Evolutionary conservation across 2,113 vertebrate species (phyloP), one percentile per base, ranked within the genome.

Genomic region (Accipiter cooperii): DNA sequence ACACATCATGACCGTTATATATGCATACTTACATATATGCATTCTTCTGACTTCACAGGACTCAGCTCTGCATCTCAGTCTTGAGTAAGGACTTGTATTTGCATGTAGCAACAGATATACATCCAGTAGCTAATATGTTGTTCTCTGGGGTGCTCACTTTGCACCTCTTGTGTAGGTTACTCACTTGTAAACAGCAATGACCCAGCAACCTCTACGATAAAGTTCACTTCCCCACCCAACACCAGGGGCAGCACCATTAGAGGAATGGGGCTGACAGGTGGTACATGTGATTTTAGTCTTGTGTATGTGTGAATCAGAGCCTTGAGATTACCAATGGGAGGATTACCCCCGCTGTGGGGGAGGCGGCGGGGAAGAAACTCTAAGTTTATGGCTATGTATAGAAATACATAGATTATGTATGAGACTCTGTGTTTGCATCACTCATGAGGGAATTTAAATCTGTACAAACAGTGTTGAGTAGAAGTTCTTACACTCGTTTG

Each of bases 331-430:
- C 13, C 13, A 54, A 0, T 5, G 8, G 55, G 65, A 58, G 36
- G 31, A 20, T 47, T 47, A 47, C 20, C 47, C 47, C 13, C 2
- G 54, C 3, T 57, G 34, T 83, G 1, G 0, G 1, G 7, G 4
- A 49, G 47, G 47, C 6, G 2, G 47, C 6, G 3, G 10, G 9
- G 7, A 49, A 73, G 17, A 9, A 73, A 55, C 18, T 71, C 36
- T 44, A 54, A 49, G 15, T 42, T 55, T 51, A 57, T 69, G 34
- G 17, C 13, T 70, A 13, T 26, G 22, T 75, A 47, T 61, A 82
- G 12, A 85, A 57, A 34, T 61, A 74, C 10, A 8, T 21, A 34
- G 29, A 58, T 66, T 78, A 25, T 21, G 4, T 66, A 3, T 17
- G 2, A 74, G 31, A 63, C 13, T 49, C 46, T 20, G 5, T 74